Conservation (phyloP, 2,888 invertebrate genomes). For the Agrotis clavis region DNA sequence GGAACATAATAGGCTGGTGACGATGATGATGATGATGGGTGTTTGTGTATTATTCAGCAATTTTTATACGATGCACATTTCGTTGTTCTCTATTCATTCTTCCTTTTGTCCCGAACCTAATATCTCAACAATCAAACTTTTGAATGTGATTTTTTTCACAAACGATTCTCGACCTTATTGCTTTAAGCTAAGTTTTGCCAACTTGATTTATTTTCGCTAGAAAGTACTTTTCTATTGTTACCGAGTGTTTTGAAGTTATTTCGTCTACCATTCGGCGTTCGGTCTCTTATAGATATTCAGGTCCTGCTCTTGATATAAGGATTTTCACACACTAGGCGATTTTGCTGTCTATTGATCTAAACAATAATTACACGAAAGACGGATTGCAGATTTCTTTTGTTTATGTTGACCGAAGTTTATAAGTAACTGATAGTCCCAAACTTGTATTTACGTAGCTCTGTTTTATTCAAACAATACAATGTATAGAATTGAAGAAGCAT, state of each 20-base stretch:
- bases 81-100: neutral
- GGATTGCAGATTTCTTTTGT: neutral
- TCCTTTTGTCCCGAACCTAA: slow-evolving; percentile 19
- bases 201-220: slow-evolving; percentile 47
- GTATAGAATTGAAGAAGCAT: too few relatives aligned
- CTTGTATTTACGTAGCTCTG: too few relatives aligned
- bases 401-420: neutral
- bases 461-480: too few relatives aligned
- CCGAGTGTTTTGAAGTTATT: slow-evolving; percentile 46
- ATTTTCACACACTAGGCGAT: neutral
- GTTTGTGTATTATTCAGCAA: neutral
- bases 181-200: slow-evolving; percentile 36
- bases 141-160: slow-evolving; percentile 30
- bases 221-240: slow-evolving; percentile 50
- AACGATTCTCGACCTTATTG: slow-evolving; percentile 36
- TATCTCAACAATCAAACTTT: slow-evolving; percentile 30
- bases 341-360: too few relatives aligned
- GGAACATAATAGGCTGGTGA: too few relatives aligned
- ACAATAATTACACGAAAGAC: too few relatives aligned
- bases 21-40: too few relatives aligned
- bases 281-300: slow-evolving; percentile 33
- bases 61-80: neutral
- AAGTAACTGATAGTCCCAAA: too few relatives aligned
- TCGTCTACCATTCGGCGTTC: slow-evolving; percentile 33
- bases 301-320: slow-evolving; percentile 14